A percentile compares a stretch with the other conserved stretches of the same genome.
Conservation (phyloP, 2,113 vertebrate species). For the Mus pahari region DNA sequence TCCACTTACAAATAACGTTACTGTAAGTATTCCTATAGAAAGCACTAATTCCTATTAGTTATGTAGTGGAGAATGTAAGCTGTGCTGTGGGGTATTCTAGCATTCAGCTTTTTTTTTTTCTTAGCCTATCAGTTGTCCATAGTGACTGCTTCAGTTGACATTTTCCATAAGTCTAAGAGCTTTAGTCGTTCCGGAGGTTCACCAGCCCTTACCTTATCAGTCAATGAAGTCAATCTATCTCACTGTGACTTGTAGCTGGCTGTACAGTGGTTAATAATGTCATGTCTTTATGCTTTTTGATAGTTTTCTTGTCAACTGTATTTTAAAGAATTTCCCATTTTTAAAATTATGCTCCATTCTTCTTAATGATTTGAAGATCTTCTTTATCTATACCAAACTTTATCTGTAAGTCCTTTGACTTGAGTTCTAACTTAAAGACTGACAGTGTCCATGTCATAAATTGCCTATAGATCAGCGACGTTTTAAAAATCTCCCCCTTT, state of each 20-base stretch:
- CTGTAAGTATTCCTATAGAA: neutral
- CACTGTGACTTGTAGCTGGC: neutral
- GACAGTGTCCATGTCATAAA: neutral
- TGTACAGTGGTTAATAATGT: neutral
- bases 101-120: neutral
- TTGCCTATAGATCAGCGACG: neutral
- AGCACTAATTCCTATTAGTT: neutral
- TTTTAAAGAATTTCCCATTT: conserved; percentile 29
- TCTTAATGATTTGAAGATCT: neutral
- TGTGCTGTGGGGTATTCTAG: neutral
- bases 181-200: neutral
- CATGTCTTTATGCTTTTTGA: neutral
- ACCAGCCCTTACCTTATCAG: neutral
- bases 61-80: neutral
- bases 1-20: neutral
- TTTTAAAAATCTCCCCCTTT: neutral
- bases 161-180: no score
- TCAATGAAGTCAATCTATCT: neutral
- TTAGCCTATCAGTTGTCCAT: neutral
- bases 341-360: neutral
- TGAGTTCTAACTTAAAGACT: neutral
- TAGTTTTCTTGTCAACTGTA: neutral
- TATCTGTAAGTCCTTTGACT: neutral
- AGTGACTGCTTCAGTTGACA: neutral
- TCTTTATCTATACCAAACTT: neutral